Evolutionary conservation across 1,140 invertebrate genomes (phyloP).

Genomic region (Platorchestia sp.): DNA sequence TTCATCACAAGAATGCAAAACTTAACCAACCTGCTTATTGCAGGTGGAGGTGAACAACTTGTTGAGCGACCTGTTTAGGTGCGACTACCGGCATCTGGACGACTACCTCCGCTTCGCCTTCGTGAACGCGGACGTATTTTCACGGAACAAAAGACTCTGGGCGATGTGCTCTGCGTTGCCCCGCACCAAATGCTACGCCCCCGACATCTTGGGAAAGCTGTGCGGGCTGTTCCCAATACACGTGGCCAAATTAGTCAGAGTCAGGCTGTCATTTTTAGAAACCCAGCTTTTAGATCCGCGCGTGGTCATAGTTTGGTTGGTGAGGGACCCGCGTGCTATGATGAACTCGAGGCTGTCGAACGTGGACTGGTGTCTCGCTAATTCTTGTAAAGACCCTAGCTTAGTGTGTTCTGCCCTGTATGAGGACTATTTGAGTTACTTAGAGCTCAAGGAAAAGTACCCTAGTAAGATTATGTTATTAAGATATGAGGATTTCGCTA

Average conservation of each 20-base stretch:
- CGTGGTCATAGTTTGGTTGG: conserved; percentile 69
- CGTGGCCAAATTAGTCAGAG: conserved; percentile 68
- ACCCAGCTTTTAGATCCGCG: conserved; percentile 55
- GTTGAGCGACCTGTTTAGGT: conserved; percentile 63
- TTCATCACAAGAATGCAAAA: too few relatives aligned
- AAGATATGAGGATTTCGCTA: conserved; percentile 69
- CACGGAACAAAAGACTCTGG: conserved; percentile 68
- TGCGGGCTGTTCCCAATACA: conserved; percentile 68
- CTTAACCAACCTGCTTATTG: neutral
- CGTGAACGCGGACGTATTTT: conserved; percentile 66
- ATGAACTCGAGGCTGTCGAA: conserved; percentile 68
- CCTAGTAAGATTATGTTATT: conserved; percentile 66
- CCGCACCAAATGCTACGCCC: conserved; percentile 65
- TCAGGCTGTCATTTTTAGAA: conserved; percentile 63
- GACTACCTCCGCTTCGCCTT: conserved; percentile 66
- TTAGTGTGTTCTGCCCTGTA: conserved; percentile 69
- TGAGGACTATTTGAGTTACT: conserved; percentile 66
- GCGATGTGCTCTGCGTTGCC: conserved; percentile 66
- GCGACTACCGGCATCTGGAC: conserved; percentile 63
- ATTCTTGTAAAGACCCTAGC: conserved; percentile 67
- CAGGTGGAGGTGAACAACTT: conserved; percentile 73
- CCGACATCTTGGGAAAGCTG: conserved; percentile 65
- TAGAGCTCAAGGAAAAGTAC: conserved; percentile 65
- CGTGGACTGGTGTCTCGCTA: conserved; percentile 69
- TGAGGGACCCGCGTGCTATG: conserved; percentile 70